Evolutionary conservation across 2,797 vertebrate genomes (phyloP).

Genomic region (Acomys russatus): DNA sequence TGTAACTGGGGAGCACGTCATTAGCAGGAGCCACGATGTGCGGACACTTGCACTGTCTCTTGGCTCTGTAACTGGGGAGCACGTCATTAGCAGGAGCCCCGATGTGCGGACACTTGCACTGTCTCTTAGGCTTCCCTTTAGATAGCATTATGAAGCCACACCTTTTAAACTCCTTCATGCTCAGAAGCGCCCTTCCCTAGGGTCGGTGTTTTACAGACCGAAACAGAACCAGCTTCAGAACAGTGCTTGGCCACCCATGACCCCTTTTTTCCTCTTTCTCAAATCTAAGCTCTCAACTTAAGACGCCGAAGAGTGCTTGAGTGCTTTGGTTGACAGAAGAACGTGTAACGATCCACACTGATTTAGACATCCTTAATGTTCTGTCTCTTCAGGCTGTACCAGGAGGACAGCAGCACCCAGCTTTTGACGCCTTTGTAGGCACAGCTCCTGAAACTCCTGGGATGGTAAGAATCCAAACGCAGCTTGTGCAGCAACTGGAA

Average conservation of each 20-base stretch:
- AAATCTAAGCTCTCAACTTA: background rate
- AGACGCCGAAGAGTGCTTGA: background rate
- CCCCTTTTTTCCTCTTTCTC: background rate
- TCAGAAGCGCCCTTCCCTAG: background rate
- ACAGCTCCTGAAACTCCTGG: conserved; percentile 49
- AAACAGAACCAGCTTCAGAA: background rate
- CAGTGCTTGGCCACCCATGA: background rate
- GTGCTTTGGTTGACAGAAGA: background rate
- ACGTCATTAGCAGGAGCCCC: too few relatives aligned
- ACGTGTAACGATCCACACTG: background rate
- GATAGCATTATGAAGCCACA: background rate
- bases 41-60: background rate
- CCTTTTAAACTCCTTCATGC: background rate
- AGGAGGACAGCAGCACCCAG: conserved; percentile 64
- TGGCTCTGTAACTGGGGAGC: too few relatives aligned
- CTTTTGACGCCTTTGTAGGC: conserved; percentile 27
- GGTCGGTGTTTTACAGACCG: background rate
- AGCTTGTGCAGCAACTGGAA: background rate
- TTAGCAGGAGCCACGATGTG: background rate
- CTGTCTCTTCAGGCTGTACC: conserved; percentile 52
- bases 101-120: too few relatives aligned
- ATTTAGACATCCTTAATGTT: background rate
- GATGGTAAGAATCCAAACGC: conserved; percentile 55
- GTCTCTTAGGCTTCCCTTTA: background rate
- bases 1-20: background rate